Conservation (phyloP, 2,113 vertebrate genomes). For the Corythaixoides concolor region DNA sequence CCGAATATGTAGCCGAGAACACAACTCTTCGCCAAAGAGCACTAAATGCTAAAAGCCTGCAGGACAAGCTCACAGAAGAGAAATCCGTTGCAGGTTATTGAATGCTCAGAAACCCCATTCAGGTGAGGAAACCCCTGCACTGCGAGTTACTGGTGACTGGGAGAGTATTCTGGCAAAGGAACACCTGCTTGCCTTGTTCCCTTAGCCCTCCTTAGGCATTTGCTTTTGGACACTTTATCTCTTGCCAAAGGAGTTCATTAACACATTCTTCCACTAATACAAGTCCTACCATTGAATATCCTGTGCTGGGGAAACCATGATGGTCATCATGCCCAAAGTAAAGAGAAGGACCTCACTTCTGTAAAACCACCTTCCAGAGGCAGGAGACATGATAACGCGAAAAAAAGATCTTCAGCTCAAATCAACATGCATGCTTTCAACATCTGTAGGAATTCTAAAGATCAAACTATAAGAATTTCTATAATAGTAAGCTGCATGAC, state of each 20-base stretch:
- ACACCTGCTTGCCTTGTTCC: not conserved
- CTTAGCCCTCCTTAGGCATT: not conserved
- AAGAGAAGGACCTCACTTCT: not conserved
- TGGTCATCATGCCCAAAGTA: not conserved
- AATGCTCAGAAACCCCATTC: not conserved
- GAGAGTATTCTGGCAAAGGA: not conserved
- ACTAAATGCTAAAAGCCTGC: not conserved
- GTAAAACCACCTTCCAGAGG: not conserved
- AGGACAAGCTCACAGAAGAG: not conserved
- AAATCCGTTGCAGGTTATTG: fast-evolving
- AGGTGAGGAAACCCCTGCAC: not conserved
- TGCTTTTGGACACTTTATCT: not conserved
- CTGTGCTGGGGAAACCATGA: not conserved
- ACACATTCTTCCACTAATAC: not conserved
- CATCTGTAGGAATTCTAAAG: not conserved
- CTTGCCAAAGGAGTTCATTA: not conserved
- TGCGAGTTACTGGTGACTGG: not conserved
- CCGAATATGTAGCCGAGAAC: not conserved
- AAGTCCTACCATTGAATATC: not conserved
- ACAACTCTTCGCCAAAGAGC: not conserved
- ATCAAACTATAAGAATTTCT: not conserved
- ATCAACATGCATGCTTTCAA: not conserved
- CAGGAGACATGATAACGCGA: not conserved
- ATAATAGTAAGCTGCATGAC: not conserved
- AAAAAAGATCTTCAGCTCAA: not conserved